A percentile compares a stretch with the other conserved stretches of the same genome.
Conservation (phyloP, 2,113 vertebrate species). For the Chauna torquata region DNA sequence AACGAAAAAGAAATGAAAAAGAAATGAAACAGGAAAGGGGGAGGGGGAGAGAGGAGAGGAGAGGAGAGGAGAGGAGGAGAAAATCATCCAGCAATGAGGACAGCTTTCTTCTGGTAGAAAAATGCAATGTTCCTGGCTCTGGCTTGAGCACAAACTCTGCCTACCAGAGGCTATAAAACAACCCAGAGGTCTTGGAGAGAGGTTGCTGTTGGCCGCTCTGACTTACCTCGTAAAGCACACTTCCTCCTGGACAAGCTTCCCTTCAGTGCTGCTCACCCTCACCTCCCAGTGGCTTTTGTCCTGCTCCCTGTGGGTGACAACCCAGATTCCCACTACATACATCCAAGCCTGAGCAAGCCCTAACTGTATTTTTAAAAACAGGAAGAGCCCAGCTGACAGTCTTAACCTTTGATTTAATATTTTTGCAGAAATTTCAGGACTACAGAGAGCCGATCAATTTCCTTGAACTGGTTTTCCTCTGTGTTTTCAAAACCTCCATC, state of each 20-base stretch:
- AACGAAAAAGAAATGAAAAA: neutral
- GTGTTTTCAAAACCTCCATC: neutral
- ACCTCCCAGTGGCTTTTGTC: neutral
- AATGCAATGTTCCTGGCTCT: neutral
- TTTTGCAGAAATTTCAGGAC: neutral
- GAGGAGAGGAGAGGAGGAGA: too few species aligned
- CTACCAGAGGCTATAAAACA: neutral
- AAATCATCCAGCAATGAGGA: rapidly evolving
- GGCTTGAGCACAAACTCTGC: neutral
- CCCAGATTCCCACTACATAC: too few species aligned
- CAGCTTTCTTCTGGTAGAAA: neutral
- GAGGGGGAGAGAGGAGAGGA: too few species aligned
- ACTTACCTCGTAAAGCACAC: neutral
- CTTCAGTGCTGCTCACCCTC: neutral
- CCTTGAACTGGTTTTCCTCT: neutral
- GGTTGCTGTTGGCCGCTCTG: neutral
- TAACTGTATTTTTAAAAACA: neutral
- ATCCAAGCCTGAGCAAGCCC: neutral
- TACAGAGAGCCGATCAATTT: neutral
- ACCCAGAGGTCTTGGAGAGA: neutral
- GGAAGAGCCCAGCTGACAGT: neutral
- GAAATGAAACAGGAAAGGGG: too few species aligned
- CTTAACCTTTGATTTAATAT: neutral
- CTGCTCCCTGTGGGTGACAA: neutral
- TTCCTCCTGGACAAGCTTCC: neutral